Conservation (phyloP, 2,888 invertebrate species). For the Pelosia muscerda region DNA sequence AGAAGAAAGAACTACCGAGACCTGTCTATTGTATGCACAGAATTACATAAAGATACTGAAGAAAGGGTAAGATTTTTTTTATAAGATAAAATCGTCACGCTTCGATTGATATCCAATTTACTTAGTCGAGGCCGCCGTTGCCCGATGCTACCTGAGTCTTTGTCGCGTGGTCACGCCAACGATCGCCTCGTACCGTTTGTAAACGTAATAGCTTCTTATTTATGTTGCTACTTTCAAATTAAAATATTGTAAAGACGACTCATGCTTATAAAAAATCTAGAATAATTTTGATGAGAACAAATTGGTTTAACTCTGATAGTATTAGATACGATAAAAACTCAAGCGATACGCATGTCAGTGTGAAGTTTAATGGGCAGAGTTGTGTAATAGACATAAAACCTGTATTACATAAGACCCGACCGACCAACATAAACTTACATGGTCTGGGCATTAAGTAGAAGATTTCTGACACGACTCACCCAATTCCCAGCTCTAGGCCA, state of each 20-base stretch:
- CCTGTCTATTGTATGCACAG: slow-evolving; percentile 69
- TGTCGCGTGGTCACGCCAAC: slow-evolving; percentile 77
- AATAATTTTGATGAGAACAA: slow-evolving; percentile 66
- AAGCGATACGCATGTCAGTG: slow-evolving; percentile 45
- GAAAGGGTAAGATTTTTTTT: slow-evolving; percentile 72
- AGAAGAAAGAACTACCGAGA: slow-evolving; percentile 52
- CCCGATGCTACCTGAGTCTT: slow-evolving; percentile 69
- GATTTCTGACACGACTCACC: slow-evolving; percentile 31
- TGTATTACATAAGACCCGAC: slow-evolving; percentile 36
- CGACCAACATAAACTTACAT: slow-evolving; percentile 27
- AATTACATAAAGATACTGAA: slow-evolving; percentile 74
- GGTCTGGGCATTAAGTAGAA: slow-evolving; percentile 28
- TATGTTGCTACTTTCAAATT: slow-evolving; percentile 76
- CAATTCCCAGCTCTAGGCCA: slow-evolving; percentile 26
- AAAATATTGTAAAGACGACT: slow-evolving; percentile 69
- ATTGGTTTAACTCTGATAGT: slow-evolving; percentile 61
- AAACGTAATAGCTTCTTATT: slow-evolving; percentile 75
- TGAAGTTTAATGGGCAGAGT: slow-evolving; percentile 45
- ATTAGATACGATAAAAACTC: slow-evolving; percentile 37
- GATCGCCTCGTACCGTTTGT: slow-evolving; percentile 59
- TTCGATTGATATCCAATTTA: slow-evolving; percentile 82
- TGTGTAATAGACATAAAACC: slow-evolving; percentile 35
- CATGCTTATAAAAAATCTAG: slow-evolving; percentile 61
- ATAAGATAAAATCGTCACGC: slow-evolving; percentile 77
- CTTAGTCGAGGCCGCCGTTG: slow-evolving; percentile 65